Evolutionary conservation across 2,113 vertebrate genomes (phyloP).

Genomic region (Gnathonemus echidnorhynchus): DNA sequence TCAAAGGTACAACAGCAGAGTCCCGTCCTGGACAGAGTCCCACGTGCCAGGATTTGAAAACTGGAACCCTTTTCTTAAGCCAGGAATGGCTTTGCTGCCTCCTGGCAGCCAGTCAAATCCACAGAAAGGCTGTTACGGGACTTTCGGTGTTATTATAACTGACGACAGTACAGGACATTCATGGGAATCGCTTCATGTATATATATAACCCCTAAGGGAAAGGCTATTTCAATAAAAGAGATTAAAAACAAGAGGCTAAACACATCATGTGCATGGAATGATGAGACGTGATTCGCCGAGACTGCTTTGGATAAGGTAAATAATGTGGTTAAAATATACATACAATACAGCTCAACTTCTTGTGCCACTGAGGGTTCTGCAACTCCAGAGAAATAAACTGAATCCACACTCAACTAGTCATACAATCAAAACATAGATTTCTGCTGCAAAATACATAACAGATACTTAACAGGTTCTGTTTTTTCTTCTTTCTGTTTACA

Average conservation of each 20-base stretch:
- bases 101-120: background rate
- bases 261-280: background rate
- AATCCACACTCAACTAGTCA: background rate
- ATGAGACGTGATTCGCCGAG: background rate
- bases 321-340: background rate
- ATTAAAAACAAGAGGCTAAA: background rate
- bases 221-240: background rate
- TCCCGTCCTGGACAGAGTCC: background rate
- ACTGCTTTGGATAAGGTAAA: background rate
- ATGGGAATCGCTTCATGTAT: background rate
- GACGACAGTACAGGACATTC: background rate
- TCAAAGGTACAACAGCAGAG: background rate
- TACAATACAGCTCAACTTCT: background rate
- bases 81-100: background rate
- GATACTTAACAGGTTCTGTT: background rate
- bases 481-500: background rate
- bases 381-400: background rate
- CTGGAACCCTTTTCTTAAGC: background rate
- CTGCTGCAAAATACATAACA: background rate
- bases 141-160: background rate
- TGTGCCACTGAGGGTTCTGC: background rate
- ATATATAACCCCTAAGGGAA: background rate
- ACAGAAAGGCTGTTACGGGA: background rate
- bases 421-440: background rate
- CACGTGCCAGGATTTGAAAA: background rate